Base-by-base conservation (phyloP, 2,797 vertebrate genomes). In the Syngnathus rostellatus region DNA sequence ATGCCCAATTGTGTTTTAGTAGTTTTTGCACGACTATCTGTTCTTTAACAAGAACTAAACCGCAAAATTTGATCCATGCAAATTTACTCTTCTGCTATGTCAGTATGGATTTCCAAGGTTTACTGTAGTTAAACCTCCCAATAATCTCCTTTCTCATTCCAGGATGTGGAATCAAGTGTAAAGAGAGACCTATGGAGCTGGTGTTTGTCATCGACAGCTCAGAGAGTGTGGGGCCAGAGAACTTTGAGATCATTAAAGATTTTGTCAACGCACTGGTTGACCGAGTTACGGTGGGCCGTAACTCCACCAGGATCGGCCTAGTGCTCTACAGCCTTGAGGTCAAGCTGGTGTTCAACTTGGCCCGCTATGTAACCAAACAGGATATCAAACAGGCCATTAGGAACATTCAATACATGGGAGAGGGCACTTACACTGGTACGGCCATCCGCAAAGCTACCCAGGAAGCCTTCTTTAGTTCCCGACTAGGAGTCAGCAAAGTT, bases 141-240 rank as follows among this genome's bases (percentile, higher is more conserved):
- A 21, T 9, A 53, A 77, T 57, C 77, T 85, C 75, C 77, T 74
- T 61, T 79, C 62, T 84, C 60, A 68, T 79, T 80, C 60, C 79
- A 96, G 95, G 95, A 64, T 97, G 95, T 2, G 92, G 93, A 67
- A 90, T 94, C 81, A 96, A 92, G 80, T 97, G 95, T 77, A 96
- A 94, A 82, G 93, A 94, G 87, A 89, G 91, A 74, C 94, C 95
- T 3, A 96, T 96, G 94, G 94, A 97, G 82, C 92, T 97, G 78
- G 93, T 97, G 71, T 95, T 97, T 72, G 94, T 97, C 81, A 94
- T 97, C 11, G 94, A 97, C 90, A 95, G 94, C 77, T 96, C 94
- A 1, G 94, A 97, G 84, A 96, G 94, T 1, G 94, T 96, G 31
- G 94, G 94, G 54, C 94, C 94, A 0, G 94, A 94, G 45, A 96